A percentile compares a stretch with the other conserved stretches of the same genome.
These are phyloP conservation scores for Leuciscus idus DNA, from an alignment of 2,113 vertebrate genomes.

Conservation along the genomic window DNA sequence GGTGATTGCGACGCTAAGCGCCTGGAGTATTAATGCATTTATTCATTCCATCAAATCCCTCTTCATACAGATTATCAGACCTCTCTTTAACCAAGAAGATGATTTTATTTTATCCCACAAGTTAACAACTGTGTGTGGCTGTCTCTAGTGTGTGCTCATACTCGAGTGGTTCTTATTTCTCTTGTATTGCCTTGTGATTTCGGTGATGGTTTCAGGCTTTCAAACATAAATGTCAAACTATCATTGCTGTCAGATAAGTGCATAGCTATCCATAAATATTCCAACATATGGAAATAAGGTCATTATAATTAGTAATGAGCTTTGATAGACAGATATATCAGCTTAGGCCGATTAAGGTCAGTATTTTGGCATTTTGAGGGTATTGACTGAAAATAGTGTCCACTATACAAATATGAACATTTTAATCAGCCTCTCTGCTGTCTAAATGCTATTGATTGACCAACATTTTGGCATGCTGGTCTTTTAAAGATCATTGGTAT, in stretches of 20 bases:
- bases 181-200: slow-evolving; percentile 9
- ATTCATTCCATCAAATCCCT: slow-evolving; percentile 57
- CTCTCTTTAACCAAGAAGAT: slow-evolving; percentile 59
- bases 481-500: not conserved
- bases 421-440: no score
- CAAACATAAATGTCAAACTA: not conserved
- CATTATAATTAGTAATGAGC: not conserved
- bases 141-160: slow-evolving; percentile 8
- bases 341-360: not conserved
- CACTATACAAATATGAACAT: no score
- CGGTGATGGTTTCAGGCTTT: not conserved
- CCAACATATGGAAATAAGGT: not conserved
- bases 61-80: slow-evolving; percentile 61
- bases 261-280: not conserved
- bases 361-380: not conserved
- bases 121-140: slow-evolving; percentile 13
- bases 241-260: not conserved
- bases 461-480: no score
- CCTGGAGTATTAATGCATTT: slow-evolving; percentile 59
- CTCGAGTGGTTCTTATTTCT: not conserved
- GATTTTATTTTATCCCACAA: slow-evolving; percentile 47
- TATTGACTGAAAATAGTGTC: no score
- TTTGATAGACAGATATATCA: not conserved
- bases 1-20: slow-evolving; percentile 46
- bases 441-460: no score